Evolutionary conservation across 2,888 invertebrate species (phyloP).

Genomic region (Kuschelorhynchus macadamiae): DNA sequence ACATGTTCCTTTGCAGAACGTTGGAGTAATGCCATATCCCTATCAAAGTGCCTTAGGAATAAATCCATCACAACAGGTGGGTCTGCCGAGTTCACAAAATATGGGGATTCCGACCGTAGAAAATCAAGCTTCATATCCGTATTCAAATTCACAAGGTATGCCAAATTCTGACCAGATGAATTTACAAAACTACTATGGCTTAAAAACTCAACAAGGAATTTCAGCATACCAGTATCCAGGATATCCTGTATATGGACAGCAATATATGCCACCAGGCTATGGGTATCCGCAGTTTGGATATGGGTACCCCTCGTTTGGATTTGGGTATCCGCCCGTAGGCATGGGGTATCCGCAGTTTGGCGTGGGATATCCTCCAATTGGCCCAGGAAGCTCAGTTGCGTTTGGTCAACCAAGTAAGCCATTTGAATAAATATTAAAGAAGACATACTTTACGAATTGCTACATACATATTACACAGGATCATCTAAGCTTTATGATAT

Average conservation of each 20-base stretch:
- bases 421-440: no score
- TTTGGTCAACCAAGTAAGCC: neutral
- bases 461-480: no score
- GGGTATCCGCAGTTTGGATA: constrained; percentile 8
- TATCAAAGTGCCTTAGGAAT: constrained; percentile 30
- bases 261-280: neutral
- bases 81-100: neutral
- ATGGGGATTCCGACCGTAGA: neutral
- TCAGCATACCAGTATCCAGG: constrained; percentile 16
- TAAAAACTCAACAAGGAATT: constrained; percentile 10
- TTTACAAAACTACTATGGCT: constrained; percentile 1
- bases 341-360: neutral
- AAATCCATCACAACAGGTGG: neutral
- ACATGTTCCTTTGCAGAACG: constrained; percentile 31
- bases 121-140: neutral
- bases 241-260: neutral
- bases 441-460: no score
- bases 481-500: no score
- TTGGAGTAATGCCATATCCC: constrained; percentile 12
- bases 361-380: neutral
- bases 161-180: neutral
- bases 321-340: constrained; percentile 4
- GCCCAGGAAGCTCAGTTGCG: neutral
- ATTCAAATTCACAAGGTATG: neutral
- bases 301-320: neutral